Conservation (phyloP, 2,113 vertebrate genomes). For the Zosterops lateralis region DNA sequence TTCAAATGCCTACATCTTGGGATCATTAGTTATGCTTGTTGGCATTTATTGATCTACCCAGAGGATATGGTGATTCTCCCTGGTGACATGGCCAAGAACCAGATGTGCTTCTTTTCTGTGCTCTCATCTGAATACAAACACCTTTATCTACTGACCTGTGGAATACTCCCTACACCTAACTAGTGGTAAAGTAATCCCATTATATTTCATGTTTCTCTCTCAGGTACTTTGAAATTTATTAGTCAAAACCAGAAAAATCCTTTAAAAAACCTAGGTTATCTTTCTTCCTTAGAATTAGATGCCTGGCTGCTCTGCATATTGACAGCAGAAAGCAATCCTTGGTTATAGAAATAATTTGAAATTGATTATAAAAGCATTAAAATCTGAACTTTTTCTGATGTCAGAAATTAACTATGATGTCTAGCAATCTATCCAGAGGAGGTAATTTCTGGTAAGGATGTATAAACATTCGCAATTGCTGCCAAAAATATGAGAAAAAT, state of each 20-base stretch:
- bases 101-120: not conserved
- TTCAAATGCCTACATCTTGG: not conserved
- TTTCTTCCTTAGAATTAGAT: not conserved
- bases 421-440: not conserved
- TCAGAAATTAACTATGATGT: not conserved
- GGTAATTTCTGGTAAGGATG: not conserved
- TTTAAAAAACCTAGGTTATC: not conserved
- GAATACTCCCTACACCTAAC: not conserved
- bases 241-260: not conserved
- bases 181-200: not conserved
- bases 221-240: not conserved
- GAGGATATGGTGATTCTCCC: not conserved
- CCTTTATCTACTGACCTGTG: not conserved
- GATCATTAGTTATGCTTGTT: not conserved
- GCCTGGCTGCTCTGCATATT: not conserved
- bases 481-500: not conserved
- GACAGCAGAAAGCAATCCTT: not conserved
- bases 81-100: not conserved
- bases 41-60: not conserved
- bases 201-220: not conserved
- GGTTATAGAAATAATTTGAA: not conserved
- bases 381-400: not conserved
- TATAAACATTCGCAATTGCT: not conserved
- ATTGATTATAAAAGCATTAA: not conserved
- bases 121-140: not conserved